Evolutionary conservation across 2,888 invertebrate species (phyloP).

Genomic region (Pollenia amentaria): DNA sequence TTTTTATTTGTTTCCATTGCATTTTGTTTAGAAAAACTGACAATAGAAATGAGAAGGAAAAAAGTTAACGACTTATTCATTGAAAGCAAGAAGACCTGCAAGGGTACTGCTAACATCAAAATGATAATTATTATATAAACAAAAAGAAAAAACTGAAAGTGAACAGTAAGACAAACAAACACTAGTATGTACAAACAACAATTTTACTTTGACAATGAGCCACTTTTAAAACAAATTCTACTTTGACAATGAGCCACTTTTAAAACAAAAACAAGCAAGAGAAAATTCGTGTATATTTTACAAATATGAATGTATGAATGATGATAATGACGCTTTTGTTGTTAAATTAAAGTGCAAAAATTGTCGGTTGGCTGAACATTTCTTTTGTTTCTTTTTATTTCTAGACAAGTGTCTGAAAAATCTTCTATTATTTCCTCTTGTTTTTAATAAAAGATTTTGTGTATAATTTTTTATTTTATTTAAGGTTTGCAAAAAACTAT

Average conservation of each 20-base stretch:
- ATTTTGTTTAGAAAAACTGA: conserved; percentile 3
- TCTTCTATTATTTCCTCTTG: conserved; percentile 7
- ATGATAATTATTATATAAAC: conserved; percentile 49
- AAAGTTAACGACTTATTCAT: not conserved
- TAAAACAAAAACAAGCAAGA: conserved; percentile 25
- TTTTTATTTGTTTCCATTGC: not conserved
- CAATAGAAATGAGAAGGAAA: not conserved
- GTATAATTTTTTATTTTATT: conserved; percentile 11
- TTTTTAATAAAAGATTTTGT: conserved; percentile 28
- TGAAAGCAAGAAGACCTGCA: conserved; percentile 31
- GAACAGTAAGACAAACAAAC: not conserved
- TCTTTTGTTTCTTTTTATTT: conserved; percentile 25
- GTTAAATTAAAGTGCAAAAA: conserved; percentile 26
- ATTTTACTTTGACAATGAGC: conserved; percentile 53
- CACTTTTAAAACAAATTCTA: conserved; percentile 3
- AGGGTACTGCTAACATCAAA: conserved; percentile 50
- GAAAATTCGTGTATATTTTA: conserved; percentile 7
- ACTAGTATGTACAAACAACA: not conserved
- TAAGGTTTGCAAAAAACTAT: not conserved
- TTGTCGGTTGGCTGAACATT: not conserved
- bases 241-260: conserved; percentile 61
- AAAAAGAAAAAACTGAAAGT: conserved; percentile 32
- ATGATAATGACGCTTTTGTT: conserved; percentile 22
- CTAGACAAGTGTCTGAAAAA: conserved; percentile 42
- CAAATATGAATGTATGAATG: conserved; percentile 22